These are phyloP conservation scores for Hoplias malabaricus DNA, from an alignment of 2,113 vertebrate species.

Conservation along the genomic window DNA sequence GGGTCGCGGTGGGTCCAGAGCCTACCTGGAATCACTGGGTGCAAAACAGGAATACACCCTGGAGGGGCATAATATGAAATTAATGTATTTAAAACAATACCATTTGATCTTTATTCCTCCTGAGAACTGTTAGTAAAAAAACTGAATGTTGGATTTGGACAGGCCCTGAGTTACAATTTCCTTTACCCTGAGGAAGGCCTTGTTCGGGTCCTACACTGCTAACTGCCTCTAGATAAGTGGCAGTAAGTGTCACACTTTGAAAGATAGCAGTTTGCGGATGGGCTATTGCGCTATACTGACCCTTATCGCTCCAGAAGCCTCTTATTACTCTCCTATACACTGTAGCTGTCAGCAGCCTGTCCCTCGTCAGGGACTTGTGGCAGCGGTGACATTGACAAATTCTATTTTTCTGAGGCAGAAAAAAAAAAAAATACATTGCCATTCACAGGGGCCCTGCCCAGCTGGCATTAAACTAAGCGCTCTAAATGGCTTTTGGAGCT, in stretches of 20 bases:
- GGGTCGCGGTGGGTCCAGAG: no score
- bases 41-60: no score
- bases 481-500: conserved; percentile 56
- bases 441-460: background rate
- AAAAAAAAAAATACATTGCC: background rate
- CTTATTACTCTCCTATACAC: background rate
- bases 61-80: no score
- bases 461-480: conserved; percentile 60
- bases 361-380: background rate
- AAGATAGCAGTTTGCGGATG: background rate
- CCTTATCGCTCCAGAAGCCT: background rate
- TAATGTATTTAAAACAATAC: no score
- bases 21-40: no score
- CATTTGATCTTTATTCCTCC: no score
- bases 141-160: no score
- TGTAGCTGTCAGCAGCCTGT: background rate
- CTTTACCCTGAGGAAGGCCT: background rate
- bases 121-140: no score
- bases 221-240: background rate
- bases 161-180: background rate
- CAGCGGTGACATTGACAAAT: background rate
- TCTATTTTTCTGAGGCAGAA: conserved; percentile 1
- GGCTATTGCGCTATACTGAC: background rate
- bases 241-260: background rate
- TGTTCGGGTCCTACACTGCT: background rate